phyloP scores from a whole-genome alignment of 2,113 vertebrate species.

The Chloropsis cyanopogon region DNA sequence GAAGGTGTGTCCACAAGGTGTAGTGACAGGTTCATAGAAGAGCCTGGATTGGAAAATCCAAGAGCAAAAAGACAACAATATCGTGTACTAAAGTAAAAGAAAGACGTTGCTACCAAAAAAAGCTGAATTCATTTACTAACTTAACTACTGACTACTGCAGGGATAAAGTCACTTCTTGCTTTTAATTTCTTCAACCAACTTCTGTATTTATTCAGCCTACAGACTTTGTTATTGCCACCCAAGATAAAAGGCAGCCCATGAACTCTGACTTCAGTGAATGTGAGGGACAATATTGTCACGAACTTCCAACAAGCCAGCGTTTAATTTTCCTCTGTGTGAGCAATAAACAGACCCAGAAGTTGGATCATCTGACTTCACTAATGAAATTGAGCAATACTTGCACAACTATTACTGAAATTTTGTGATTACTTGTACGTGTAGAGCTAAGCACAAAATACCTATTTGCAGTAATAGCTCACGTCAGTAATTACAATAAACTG shows the following conservation, averaged over 20 bases:
- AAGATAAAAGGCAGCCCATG: neutral
- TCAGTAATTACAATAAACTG: neutral
- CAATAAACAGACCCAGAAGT: neutral
- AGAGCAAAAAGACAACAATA: constrained; percentile 53
- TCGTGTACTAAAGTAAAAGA: constrained; percentile 18
- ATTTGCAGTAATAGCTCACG: neutral
- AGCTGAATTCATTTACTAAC: neutral
- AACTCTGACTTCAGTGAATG: neutral
- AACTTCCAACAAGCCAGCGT: neutral
- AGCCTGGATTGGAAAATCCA: constrained; percentile 75
- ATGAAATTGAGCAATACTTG: neutral
- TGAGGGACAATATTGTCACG: neutral
- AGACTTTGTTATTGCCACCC: neutral
- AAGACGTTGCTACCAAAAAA: neutral
- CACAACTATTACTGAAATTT: neutral
- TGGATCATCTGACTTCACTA: neutral
- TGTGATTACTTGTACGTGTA: neutral
- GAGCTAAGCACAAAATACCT: neutral
- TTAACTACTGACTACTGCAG: neutral
- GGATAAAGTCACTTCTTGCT: neutral
- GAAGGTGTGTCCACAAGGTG: constrained; percentile 91
- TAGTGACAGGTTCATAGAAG: constrained; percentile 91
- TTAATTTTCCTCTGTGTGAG: neutral
- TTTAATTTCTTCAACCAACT: neutral
- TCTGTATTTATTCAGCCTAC: neutral